Evolutionary conservation across 1,140 invertebrate species (phyloP), one percentile per base, ranked within the genome.

Genomic region (Tribolium madens): DNA sequence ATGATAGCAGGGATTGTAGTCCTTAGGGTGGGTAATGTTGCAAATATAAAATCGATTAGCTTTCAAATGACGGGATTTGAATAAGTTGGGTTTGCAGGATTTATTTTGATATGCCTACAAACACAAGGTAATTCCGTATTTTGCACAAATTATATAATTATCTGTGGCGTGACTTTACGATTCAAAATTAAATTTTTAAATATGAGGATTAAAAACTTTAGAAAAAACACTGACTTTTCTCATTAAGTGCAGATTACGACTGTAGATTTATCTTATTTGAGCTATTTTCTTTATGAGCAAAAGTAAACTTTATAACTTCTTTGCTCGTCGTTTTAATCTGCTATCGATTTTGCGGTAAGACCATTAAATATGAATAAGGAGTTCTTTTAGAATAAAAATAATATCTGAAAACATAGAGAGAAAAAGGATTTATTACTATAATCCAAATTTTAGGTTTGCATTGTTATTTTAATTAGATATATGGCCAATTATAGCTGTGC

Each of bases 1-100:
- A 64, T 64, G 26, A 18, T 21, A 18, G 17, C 26, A 1, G n/a
- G n/a, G 14, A 14, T 26, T 12, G 21, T 26, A 18, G 52, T 57
- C 15, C 15, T 14, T 15, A 50, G 15, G 0, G 21, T 57, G 7
- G 18, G 4, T 57, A 64, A 64, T 64, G 26, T 12, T 14, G 21
- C 21, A 64, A 64, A 31, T 64, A 10, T 31, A 33, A 33, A 64
- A 33, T 64, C 57, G 57, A 64, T 57, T 42, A 42, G 36, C 36
- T 42, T 42, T 42, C 36, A 42, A 42, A 42, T 9, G 36, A 42
- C 9, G 36, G 36, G 36, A 42, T 42, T 42, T 42, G 36, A 42
- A 42, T 42, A 42, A 10, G 0, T n/a, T 4, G n/a, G 36, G 36
- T 9, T 42, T 10, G n/a, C 36, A 42, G 36, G 36, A 42, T 42